phyloP scores from a whole-genome alignment of 2,888 invertebrate species.

The Masnerella sp. region DNA sequence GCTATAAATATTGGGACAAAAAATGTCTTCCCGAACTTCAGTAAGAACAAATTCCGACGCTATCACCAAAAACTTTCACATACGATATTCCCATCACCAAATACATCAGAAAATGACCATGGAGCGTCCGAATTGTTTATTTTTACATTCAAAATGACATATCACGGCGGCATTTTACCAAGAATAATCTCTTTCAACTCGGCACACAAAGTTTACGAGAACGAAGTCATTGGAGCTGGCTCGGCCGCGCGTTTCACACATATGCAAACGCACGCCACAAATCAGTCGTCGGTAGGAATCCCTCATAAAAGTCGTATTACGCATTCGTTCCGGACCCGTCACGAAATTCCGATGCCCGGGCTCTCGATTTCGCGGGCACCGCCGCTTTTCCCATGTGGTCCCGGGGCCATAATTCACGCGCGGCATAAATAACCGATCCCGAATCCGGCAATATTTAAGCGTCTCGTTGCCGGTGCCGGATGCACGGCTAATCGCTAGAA shows the following conservation, averaged over 20 bases:
- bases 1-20: too few species aligned
- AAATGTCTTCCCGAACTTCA: too few species aligned
- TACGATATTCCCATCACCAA: too few species aligned
- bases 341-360: constrained; percentile 69
- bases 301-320: constrained; percentile 77
- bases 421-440: constrained; percentile 31
- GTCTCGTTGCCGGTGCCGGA: constrained; percentile 39
- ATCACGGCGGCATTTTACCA: constrained; percentile 44
- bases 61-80: too few species aligned
- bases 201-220: constrained; percentile 54
- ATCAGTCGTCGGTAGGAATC: constrained; percentile 72
- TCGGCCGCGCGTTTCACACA: constrained; percentile 55
- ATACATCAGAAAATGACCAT: neutral
- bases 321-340: constrained; percentile 75
- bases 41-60: too few species aligned
- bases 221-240: constrained; percentile 29
- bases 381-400: constrained; percentile 33
- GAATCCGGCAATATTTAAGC: constrained; percentile 35
- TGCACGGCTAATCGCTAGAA: constrained; percentile 30
- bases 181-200: constrained; percentile 45
- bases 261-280: constrained; percentile 70
- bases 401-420: constrained; percentile 23
- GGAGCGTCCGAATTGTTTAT: constrained; percentile 23
- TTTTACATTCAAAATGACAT: constrained; percentile 49
- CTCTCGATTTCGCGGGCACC: constrained; percentile 37